Percentiles rank a stretch among this genome's conserved stretches.
These are phyloP conservation scores for Steatocranus sp. DNA, from an alignment of 2,797 vertebrate species.

Conservation along the genomic window DNA sequence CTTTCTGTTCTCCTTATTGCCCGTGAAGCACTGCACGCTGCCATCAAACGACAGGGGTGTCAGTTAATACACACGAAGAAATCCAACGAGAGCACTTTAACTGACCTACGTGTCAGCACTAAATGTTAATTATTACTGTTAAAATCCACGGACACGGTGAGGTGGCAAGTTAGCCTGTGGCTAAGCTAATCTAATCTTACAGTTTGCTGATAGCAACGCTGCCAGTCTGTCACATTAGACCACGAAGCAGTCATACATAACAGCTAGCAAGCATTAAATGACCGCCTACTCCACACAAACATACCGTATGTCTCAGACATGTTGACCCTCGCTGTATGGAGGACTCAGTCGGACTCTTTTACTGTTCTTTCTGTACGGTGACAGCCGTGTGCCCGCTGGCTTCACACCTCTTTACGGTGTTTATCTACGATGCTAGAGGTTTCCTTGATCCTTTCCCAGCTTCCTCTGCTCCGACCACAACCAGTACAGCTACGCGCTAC, in stretches of 20 bases:
- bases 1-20: neutral
- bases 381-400: constrained; percentile 11
- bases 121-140: neutral
- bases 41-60: neutral
- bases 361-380: constrained; percentile 3
- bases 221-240: neutral
- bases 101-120: neutral
- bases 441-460: constrained; percentile 61
- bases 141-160: neutral
- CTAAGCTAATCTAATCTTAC: neutral
- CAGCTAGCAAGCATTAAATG: neutral
- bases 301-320: constrained; percentile 86
- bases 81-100: fast-evolving
- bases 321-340: constrained; percentile 59
- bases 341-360: constrained; percentile 19
- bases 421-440: constrained; percentile 53
- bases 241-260: neutral
- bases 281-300: constrained; percentile 22
- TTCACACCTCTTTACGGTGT: constrained; percentile 49
- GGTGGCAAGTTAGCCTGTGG: neutral
- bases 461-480: constrained; percentile 35
- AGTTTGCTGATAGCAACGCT: constrained; percentile 23
- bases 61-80: neutral
- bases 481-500: constrained; percentile 31
- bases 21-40: neutral